A percentile compares a stretch with the other conserved stretches of the same genome.
Conservation (phyloP, 1,140 invertebrate species). For the Brachionus sp. region DNA sequence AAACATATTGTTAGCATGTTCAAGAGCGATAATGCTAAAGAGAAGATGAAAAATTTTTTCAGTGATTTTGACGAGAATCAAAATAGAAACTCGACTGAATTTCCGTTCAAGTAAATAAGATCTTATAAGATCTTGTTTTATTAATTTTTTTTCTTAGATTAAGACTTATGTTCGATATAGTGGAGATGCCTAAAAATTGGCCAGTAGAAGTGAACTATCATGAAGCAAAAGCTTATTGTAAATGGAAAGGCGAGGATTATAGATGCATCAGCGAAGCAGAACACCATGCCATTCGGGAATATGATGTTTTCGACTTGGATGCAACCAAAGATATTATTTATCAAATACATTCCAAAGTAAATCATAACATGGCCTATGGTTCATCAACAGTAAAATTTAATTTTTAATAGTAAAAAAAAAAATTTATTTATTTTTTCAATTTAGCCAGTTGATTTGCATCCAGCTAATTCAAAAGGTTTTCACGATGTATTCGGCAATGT, state of each 20-base stretch:
- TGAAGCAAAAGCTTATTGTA: constrained; percentile 57
- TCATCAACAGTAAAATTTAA: constrained; percentile 46
- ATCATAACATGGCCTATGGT: constrained; percentile 49
- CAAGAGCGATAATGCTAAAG: not conserved
- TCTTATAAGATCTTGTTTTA: not conserved
- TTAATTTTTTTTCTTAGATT: constrained; percentile 49
- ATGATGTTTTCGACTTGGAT: constrained; percentile 48
- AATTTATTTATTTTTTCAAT: not conserved
- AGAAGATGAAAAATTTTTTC: constrained; percentile 1
- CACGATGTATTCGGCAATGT: constrained; percentile 59
- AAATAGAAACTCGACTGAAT: not conserved
- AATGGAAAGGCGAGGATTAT: constrained; percentile 54
- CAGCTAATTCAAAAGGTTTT: constrained; percentile 52
- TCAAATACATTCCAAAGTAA: constrained; percentile 17
- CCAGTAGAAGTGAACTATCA: constrained; percentile 59
- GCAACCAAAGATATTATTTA: constrained; percentile 37
- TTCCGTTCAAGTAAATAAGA: constrained; percentile 40
- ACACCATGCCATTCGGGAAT: constrained; percentile 52
- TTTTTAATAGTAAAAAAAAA: not conserved
- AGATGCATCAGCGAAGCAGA: constrained; percentile 55
- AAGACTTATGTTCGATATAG: constrained; percentile 56
- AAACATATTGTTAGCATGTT: not conserved
- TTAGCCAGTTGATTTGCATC: constrained; percentile 54
- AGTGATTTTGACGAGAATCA: not conserved
- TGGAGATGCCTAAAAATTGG: constrained; percentile 56